Evolutionary conservation across 1,140 invertebrate genomes (phyloP).

Genomic region (Grapholita molesta): DNA sequence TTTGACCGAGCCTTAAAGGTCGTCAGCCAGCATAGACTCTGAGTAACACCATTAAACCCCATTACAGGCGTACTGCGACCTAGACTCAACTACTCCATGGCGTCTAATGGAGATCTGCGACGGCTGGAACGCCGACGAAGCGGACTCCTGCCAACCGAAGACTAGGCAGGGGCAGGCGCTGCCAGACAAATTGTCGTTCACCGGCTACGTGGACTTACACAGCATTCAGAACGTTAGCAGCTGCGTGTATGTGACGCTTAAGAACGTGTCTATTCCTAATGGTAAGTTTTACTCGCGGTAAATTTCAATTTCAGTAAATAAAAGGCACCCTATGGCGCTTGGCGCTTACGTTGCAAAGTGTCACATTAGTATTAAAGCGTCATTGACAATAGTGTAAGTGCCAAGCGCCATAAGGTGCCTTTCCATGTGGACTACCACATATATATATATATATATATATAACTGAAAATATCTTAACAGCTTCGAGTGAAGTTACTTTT

Average conservation of each 20-base stretch:
- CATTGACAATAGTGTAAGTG: no score
- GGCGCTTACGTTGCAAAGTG: no score
- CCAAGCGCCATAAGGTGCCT: no score
- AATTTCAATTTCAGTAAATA: no score
- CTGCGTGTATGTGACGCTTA: constrained; percentile 58
- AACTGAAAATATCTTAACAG: no score
- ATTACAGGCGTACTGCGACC: constrained; percentile 49
- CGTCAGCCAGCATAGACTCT: no score
- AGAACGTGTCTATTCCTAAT: constrained; percentile 47
- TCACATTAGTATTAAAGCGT: no score
- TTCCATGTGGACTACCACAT: no score
- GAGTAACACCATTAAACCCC: background rate
- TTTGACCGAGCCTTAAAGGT: no score
- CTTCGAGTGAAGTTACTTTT: no score
- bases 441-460: no score
- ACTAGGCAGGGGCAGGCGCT: constrained; percentile 34
- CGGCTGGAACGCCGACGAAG: constrained; percentile 54
- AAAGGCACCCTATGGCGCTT: no score
- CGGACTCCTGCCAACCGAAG: constrained; percentile 48
- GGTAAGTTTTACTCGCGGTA: constrained; percentile 36
- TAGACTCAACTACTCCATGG: constrained; percentile 48
- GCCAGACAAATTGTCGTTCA: constrained; percentile 57
- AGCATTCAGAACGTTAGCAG: constrained; percentile 41
- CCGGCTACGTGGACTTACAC: constrained; percentile 44
- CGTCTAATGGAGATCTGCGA: constrained; percentile 67